Base-by-base conservation (phyloP, 2,113 vertebrate genomes). In the Speoplatyrhinus poulsoni region DNA sequence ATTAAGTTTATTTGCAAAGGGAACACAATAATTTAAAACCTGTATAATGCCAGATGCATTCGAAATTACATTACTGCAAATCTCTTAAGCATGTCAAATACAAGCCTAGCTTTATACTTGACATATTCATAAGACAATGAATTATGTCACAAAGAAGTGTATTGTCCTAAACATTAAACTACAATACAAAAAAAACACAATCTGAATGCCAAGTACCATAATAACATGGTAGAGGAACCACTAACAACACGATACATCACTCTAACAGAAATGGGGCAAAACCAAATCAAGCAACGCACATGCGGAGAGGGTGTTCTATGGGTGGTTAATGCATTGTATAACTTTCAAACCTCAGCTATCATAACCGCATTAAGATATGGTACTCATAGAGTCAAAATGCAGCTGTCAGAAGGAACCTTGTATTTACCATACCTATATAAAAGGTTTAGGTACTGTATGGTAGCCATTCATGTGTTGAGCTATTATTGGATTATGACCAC, bases 121-220 rank as follows among this genome's bases (percentile, higher is more conserved):
- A 41, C 36, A 48, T 62, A 48, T 19, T 32, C 52, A 50, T 52
- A 52, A 64, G 11, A 32, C 19, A 15, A 64, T 58, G 46, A 63
- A 63, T 19, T 3, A 50, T 16, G 33, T 12, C 13, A 54, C n/a
- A 12, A 17, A 46, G 8, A 10, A 65, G 12, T 11, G 33, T 50
- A 41, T 69, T 41, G 46, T 60, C 47, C 32, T 9, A 4, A 19
- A 46, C 32, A 12, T 49, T 46, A n/a, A n/a, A 52, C 49, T 15
- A 11, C 49, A 49, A n/a, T 60, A 60, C n/a, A 60, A 53, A 53
- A 48, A 19, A 41, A 69, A 50, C 67, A 17, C 15, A 13, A 60
- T 69, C 47, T 60, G 47, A 68, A 60, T 3, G 17, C 67, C 50
- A 16, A 52, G 67, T 9, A 60, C 47, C 58, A 50, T 60, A 69